Evolutionary conservation across 1,140 invertebrate genomes (phyloP), one percentile per base, ranked within the genome.

Genomic region (Trachelipus rathkii): DNA sequence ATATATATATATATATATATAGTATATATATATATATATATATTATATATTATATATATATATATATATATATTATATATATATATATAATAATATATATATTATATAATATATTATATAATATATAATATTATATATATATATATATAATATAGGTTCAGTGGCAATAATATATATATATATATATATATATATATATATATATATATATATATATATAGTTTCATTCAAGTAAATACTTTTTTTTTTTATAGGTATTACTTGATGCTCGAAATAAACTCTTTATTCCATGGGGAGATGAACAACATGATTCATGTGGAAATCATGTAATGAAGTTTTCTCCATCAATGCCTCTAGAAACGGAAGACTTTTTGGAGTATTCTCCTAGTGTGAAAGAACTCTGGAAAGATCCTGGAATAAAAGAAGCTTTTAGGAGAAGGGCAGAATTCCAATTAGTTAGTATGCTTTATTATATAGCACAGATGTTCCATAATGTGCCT

Each of bases 401-500:
- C 77, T 98, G 95, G 95, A 88, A 89, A 82, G 95, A 98, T 88
- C 86, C 89, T 66, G 94, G 92, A 44, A 97, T 98, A 82, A 89
- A 89, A 84, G 89, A 90, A 84, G 95, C 95, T 15, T 98, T 92
- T 85, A 93, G 95, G 83, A 89, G 95, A 84, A 88, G 95, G 86
- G 90, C 94, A 87, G 95, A 97, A 88, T 98, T 94, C 89, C 96
- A 98, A 89, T 89, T 98, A 89, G 95, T 96, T 87, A 91, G 90
- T 89, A 82, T n/a, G 11, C 81, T 45, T 74, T 72, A 73, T 74
- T 72, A 73, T 33, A 1, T 33, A 6, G 1, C 33, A 33, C 33
- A 33, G 33, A 33, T 33, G 33, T 3, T 33, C 6, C 33, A 33
- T 33, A 33, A 33, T 33, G 6, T 33, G 33, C 1, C 1, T 33